Percentiles rank a stretch among this genome's conserved stretches.
These are phyloP conservation scores for Drosophila lowei DNA, from an alignment of 1,140 invertebrate species.

Conservation along the genomic window DNA sequence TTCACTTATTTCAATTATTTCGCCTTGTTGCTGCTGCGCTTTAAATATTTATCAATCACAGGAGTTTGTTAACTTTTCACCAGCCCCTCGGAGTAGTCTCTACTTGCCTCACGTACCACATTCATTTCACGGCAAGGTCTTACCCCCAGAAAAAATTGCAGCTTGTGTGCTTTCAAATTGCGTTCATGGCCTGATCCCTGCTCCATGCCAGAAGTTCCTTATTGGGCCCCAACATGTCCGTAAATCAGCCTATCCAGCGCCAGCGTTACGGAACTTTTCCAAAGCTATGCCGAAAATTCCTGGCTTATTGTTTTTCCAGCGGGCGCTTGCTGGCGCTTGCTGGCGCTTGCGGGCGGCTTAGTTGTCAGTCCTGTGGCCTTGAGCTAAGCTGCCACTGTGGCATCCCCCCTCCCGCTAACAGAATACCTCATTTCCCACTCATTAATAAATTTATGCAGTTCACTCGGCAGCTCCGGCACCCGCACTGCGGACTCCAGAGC, in stretches of 20 bases:
- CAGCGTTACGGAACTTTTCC: slow-evolving; percentile 12
- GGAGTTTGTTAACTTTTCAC: slow-evolving; percentile 63
- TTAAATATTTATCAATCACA: slow-evolving; percentile 81
- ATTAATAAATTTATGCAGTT: slow-evolving; percentile 79
- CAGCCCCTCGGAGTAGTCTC: not conserved
- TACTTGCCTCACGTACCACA: no score
- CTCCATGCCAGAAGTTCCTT: slow-evolving; percentile 17
- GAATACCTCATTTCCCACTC: slow-evolving; percentile 73
- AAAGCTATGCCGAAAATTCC: slow-evolving; percentile 35
- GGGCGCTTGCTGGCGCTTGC: slow-evolving; percentile 11
- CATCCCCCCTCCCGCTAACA: not conserved
- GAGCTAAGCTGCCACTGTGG: slow-evolving; percentile 32
- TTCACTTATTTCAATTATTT: slow-evolving; percentile 80
- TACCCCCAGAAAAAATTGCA: slow-evolving; percentile 53
- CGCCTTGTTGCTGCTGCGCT: slow-evolving; percentile 77
- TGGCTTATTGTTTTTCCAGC: slow-evolving; percentile 32
- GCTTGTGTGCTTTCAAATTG: slow-evolving; percentile 69
- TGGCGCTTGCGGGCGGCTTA: slow-evolving; percentile 33
- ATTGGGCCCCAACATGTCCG: slow-evolving; percentile 28
- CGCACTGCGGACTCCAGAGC: slow-evolving; percentile 44
- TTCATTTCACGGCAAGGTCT: not conserved
- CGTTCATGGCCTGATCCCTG: slow-evolving; percentile 49
- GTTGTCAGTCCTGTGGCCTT: slow-evolving; percentile 54
- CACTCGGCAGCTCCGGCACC: slow-evolving; percentile 21
- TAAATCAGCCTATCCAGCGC: slow-evolving; percentile 57